Evolutionary conservation across 2,888 invertebrate genomes (phyloP).

Genomic region (Theretra japonica): DNA sequence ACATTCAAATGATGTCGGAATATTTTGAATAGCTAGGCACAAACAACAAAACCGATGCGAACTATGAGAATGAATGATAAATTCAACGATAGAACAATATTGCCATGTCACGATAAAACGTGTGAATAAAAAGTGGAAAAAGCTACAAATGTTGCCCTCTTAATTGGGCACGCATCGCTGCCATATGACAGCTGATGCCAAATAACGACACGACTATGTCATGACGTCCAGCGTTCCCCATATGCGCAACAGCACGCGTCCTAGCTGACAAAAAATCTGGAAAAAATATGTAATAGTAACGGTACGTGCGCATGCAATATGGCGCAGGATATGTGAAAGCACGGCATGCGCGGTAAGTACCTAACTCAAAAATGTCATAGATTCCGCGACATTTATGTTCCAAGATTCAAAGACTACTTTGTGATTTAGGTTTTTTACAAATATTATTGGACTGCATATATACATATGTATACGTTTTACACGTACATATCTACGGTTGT

Average conservation of each 20-base stretch:
- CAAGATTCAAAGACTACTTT: too few relatives aligned
- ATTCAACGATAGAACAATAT: conserved; percentile 12
- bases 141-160: conserved; percentile 15
- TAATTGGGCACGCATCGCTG: conserved; percentile 26
- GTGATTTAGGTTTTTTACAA: too few relatives aligned
- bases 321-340: conserved; percentile 36
- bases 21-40: conserved; percentile 35
- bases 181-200: conserved; percentile 47
- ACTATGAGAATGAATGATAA: background rate
- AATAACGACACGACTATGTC: conserved; percentile 49
- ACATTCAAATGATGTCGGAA: conserved; percentile 45
- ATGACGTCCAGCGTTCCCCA: conserved; percentile 41
- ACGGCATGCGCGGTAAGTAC: background rate
- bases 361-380: too few relatives aligned
- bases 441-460: too few relatives aligned
- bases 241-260: conserved; percentile 47
- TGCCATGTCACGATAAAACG: conserved; percentile 14
- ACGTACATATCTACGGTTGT: too few relatives aligned
- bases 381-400: too few relatives aligned
- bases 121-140: conserved; percentile 15
- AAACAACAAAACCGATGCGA: background rate
- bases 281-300: conserved; percentile 29
- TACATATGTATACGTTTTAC: too few relatives aligned
- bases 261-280: conserved; percentile 35
- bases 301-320: conserved; percentile 54